Evolutionary conservation across 2,888 invertebrate genomes (phyloP).

Genomic region (Drosophila prostipennis): DNA sequence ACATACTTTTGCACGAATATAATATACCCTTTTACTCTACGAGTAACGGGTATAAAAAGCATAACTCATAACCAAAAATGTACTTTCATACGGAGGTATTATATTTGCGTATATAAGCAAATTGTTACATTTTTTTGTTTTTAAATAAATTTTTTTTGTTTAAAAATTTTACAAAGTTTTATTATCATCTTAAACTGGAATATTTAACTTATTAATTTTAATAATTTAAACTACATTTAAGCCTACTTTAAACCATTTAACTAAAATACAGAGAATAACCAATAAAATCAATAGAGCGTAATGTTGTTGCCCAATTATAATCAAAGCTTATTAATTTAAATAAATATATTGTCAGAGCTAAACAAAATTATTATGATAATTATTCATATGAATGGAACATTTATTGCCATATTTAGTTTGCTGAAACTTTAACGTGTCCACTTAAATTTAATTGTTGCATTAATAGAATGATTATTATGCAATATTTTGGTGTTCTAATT

Average conservation of each 20-base stretch:
- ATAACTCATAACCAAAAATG: neutral
- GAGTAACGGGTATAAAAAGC: no score
- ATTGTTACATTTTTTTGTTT: no score
- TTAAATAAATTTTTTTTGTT: no score
- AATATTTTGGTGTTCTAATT: constrained; percentile 33
- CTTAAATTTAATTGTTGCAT: constrained; percentile 25
- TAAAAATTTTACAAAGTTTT: no score
- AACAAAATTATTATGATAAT: constrained; percentile 10
- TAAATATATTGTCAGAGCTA: neutral
- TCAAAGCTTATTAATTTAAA: neutral
- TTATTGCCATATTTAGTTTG: neutral
- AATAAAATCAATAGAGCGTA: neutral
- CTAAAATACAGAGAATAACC: neutral
- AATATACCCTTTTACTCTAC: no score
- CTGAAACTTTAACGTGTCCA: constrained; percentile 3
- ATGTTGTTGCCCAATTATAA: neutral
- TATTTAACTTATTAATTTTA: no score
- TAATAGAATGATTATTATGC: constrained; percentile 29
- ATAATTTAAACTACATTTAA: no score
- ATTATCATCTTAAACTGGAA: no score
- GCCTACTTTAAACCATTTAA: no score
- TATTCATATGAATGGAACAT: neutral
- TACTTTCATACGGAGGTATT: no score
- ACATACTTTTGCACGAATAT: no score
- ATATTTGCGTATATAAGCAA: no score